Evolutionary conservation across 2,113 vertebrate species (phyloP).

Genomic region (Furnarius figulus): DNA sequence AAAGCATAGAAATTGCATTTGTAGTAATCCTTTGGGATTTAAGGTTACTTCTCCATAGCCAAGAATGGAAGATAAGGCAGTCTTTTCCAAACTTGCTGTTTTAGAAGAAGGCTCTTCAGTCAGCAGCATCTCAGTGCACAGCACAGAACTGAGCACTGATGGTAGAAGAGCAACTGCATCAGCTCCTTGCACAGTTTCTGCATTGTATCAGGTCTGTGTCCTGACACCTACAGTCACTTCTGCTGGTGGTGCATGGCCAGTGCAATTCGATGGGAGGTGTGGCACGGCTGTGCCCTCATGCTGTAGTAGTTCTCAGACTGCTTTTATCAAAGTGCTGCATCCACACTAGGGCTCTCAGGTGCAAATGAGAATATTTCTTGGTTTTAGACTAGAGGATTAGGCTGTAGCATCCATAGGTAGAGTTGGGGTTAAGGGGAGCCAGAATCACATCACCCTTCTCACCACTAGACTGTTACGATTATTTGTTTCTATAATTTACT

Average conservation of each 20-base stretch:
- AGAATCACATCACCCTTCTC: background rate
- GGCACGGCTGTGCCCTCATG: background rate
- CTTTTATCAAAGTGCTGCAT: background rate
- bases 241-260: accelerated
- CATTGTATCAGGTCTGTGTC: background rate
- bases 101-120: background rate
- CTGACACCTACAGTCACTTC: background rate
- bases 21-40: background rate
- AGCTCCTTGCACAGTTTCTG: background rate
- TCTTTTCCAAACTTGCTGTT: background rate
- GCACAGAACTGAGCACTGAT: background rate
- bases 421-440: background rate
- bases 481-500: background rate
- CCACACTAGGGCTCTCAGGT: background rate
- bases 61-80: background rate
- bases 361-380: background rate
- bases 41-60: background rate
- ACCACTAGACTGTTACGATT: background rate
- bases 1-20: background rate
- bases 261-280: background rate
- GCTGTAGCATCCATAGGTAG: background rate
- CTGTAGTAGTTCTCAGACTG: background rate
- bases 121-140: background rate
- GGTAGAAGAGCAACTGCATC: background rate
- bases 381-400: background rate